phyloP scores from a whole-genome alignment of 2,888 invertebrate species.

The Papilio gigon region DNA sequence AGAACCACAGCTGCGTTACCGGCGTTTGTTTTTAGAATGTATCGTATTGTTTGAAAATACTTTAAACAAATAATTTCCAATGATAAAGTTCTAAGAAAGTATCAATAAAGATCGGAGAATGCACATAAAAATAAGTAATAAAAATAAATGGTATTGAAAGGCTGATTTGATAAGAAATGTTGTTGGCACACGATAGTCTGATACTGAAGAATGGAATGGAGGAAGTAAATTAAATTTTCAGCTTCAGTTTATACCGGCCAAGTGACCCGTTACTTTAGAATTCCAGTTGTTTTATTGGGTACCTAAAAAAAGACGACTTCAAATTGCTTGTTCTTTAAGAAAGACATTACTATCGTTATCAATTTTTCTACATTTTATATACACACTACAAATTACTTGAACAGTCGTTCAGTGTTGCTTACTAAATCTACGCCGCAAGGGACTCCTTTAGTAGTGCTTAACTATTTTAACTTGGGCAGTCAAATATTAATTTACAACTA shows the following conservation, averaged over 20 bases:
- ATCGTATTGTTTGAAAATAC: background rate
- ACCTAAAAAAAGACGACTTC: slow-evolving; percentile 18
- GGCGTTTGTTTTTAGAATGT: too few relatives aligned
- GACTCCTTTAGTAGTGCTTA: too few relatives aligned
- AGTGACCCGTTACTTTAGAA: slow-evolving; percentile 31
- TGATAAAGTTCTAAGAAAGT: background rate
- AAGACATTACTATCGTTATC: background rate
- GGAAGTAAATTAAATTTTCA: slow-evolving; percentile 38
- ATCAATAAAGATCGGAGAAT: background rate
- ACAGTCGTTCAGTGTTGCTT: too few relatives aligned
- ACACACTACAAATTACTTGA: too few relatives aligned
- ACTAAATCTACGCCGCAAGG: too few relatives aligned
- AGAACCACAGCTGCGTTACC: too few relatives aligned
- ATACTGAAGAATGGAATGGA: slow-evolving; percentile 17
- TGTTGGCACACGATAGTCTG: slow-evolving; percentile 27
- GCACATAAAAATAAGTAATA: background rate
- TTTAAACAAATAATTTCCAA: background rate
- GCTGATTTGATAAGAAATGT: slow-evolving; percentile 34
- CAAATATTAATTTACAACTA: background rate
- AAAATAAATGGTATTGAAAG: slow-evolving; percentile 7
- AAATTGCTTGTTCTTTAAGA: slow-evolving; percentile 11
- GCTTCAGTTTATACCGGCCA: slow-evolving; percentile 20
- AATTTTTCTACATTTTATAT: too few relatives aligned
- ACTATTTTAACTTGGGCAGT: too few relatives aligned
- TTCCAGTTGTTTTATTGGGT: slow-evolving; percentile 27